Evolutionary conservation across 2,797 vertebrate genomes (phyloP).

Genomic region (Acrocephalus scirpaceus): DNA sequence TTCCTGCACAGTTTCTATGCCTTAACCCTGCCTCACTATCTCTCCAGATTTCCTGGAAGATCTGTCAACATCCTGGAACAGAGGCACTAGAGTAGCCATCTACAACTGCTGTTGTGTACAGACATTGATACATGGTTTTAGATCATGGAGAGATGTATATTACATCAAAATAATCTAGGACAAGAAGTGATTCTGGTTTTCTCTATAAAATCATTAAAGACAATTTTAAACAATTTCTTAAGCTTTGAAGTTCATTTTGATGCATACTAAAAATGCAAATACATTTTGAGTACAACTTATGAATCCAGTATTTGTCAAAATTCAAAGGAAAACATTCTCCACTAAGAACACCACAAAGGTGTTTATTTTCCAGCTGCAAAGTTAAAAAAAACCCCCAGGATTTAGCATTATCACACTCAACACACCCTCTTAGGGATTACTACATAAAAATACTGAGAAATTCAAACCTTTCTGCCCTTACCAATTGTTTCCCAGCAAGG

Average conservation of each 20-base stretch:
- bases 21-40: background rate
- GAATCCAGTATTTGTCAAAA: background rate
- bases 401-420: background rate
- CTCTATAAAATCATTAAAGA: background rate
- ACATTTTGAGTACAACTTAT: background rate
- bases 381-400: background rate
- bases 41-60: background rate
- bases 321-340: background rate
- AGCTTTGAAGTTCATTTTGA: background rate
- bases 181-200: background rate
- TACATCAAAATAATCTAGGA: background rate
- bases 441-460: background rate
- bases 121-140: accelerated
- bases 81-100: background rate
- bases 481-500: background rate
- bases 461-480: background rate
- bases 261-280: background rate
- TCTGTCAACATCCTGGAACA: background rate
- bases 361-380: background rate
- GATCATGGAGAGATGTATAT: background rate
- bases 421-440: background rate
- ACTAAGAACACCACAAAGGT: background rate
- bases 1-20: background rate
- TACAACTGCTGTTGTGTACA: background rate
- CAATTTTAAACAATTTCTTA: background rate